These are phyloP conservation scores for Schizaphis graminum DNA, from an alignment of 2,888 invertebrate genomes.

Conservation along the genomic window DNA sequence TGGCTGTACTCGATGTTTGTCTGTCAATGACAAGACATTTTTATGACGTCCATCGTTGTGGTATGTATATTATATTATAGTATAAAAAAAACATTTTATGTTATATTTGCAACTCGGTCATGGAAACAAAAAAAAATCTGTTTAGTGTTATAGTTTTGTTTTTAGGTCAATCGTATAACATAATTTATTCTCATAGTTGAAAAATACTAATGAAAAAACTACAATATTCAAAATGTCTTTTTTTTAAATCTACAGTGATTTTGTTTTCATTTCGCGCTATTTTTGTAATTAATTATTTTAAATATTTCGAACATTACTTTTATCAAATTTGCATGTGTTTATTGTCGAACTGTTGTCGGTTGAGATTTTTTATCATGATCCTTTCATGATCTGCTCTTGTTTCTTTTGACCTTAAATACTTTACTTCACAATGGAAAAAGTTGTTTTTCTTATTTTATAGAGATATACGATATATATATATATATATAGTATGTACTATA, in stretches of 20 bases:
- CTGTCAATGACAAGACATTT: not conserved
- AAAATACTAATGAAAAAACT: not conserved
- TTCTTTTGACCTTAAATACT: not conserved
- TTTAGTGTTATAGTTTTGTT: not conserved
- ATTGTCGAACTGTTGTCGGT: not conserved
- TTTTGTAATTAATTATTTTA: not conserved
- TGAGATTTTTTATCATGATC: not conserved
- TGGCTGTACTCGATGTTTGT: not conserved
- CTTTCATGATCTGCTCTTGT: not conserved
- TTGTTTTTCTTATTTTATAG: not conserved
- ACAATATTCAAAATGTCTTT: not conserved
- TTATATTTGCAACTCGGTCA: not conserved
- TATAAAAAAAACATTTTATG: not conserved
- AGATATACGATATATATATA: not conserved
- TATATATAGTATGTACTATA: too few relatives aligned
- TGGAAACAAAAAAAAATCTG: not conserved
- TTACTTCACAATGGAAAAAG: not conserved
- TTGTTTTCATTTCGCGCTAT: not conserved
- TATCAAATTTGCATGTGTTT: not conserved
- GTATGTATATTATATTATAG: not conserved
- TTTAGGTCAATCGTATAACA: constrained; percentile 16
- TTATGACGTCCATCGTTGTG: not conserved
- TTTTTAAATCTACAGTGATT: not conserved
- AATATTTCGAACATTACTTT: not conserved
- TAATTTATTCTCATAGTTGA: too few relatives aligned